Percentiles rank a stretch among this genome's conserved stretches.
These are phyloP conservation scores for Catharus minimus DNA, from an alignment of 2,113 vertebrate species.

Conservation along the genomic window DNA sequence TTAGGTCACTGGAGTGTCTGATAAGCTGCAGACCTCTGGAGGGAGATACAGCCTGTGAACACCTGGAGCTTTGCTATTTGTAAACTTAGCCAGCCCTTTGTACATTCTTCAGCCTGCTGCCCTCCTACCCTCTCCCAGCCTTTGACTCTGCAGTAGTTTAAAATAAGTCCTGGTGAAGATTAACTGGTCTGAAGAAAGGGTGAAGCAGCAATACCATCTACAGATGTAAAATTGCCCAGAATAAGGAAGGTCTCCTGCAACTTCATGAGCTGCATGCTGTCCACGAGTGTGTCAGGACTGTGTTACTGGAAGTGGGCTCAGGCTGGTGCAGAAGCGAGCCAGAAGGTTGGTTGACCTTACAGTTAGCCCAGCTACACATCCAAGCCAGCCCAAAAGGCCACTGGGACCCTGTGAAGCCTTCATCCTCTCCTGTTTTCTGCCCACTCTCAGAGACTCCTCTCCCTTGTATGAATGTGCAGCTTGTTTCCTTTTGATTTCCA, in stretches of 20 bases:
- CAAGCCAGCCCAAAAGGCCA: not conserved
- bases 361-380: not conserved
- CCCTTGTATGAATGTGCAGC: not conserved
- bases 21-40: not conserved
- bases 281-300: not conserved
- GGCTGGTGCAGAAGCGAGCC: not conserved
- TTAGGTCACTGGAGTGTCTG: not conserved
- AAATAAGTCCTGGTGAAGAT: not conserved
- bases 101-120: not conserved
- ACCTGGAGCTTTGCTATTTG: not conserved
- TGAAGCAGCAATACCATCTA: not conserved
- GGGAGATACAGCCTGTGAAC: not conserved
- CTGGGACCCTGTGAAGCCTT: not conserved
- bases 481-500: not conserved
- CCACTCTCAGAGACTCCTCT: not conserved
- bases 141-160: not conserved
- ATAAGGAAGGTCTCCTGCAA: not conserved
- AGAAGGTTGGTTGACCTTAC: not conserved
- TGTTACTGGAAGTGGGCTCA: not conserved
- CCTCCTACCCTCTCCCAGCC: not conserved
- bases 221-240: not conserved
- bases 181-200: not conserved
- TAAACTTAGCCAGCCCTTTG: not conserved
- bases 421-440: not conserved
- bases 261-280: not conserved